A percentile compares a stretch with the other conserved stretches of the same genome.
Conservation (phyloP, 2,113 vertebrate species). For the Oncorhynchus gorbuscha region DNA sequence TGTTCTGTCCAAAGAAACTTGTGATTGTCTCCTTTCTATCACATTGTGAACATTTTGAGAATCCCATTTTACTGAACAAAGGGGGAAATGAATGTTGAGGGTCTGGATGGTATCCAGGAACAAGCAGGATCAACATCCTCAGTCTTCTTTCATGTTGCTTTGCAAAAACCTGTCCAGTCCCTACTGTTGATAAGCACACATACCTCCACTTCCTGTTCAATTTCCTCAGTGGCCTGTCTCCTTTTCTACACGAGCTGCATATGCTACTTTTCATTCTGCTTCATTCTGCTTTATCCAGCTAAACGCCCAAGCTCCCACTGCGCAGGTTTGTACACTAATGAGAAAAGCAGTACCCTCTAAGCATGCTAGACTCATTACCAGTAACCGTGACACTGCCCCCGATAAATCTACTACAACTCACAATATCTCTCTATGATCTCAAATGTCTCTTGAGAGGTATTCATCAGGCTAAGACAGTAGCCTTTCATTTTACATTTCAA, state of each 20-base stretch:
- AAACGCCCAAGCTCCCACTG: background rate
- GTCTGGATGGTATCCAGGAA: background rate
- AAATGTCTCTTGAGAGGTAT: too few relatives aligned
- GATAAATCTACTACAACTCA: too few relatives aligned
- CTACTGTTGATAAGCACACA: background rate
- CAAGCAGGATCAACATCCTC: slow-evolving; percentile 7
- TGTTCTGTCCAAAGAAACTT: background rate
- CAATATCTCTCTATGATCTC: too few relatives aligned
- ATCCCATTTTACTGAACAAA: background rate
- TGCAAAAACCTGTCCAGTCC: background rate
- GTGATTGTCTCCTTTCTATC: background rate
- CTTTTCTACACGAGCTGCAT: background rate
- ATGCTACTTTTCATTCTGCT: background rate
- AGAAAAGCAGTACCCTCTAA: too few relatives aligned
- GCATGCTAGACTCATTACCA: too few relatives aligned
- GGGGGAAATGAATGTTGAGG: background rate
- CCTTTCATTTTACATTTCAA: too few relatives aligned
- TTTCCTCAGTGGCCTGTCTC: slow-evolving; percentile 1
- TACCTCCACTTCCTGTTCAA: slow-evolving; percentile 9
- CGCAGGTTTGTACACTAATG: background rate
- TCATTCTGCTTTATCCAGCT: background rate
- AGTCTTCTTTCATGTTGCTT: background rate
- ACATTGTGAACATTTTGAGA: slow-evolving; percentile 1
- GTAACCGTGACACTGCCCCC: background rate
- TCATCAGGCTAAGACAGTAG: too few relatives aligned